Evolutionary conservation across 2,888 invertebrate species (phyloP).

Genomic region (Charanyca ferruginea): DNA sequence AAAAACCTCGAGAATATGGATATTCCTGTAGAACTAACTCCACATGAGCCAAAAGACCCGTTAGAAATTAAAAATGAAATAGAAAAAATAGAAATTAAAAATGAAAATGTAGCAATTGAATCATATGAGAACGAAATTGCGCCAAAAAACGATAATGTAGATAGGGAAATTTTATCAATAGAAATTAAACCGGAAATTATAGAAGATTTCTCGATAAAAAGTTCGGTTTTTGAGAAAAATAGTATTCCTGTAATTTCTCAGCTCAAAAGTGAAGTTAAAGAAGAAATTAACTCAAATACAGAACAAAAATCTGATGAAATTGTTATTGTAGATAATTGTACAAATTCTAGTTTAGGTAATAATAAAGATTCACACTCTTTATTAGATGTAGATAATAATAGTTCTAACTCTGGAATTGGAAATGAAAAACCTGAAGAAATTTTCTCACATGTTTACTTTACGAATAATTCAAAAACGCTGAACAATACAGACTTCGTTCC

Average conservation of each 20-base stretch:
- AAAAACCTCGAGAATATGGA: conserved; percentile 76
- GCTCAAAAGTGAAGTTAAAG: conserved; percentile 62
- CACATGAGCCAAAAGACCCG: background rate
- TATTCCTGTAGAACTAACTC: conserved; percentile 72
- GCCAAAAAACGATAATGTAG: conserved; percentile 27
- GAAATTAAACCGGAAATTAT: conserved; percentile 40
- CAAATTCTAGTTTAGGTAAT: conserved; percentile 22
- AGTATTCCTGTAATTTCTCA: conserved; percentile 64
- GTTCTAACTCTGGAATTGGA: conserved; percentile 5
- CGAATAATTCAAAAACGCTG: conserved; percentile 9
- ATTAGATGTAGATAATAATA: conserved; percentile 14
- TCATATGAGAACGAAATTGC: background rate
- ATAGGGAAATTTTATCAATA: conserved; percentile 25
- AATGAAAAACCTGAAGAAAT: conserved; percentile 21
- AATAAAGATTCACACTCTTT: conserved; percentile 10
- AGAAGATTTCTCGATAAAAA: conserved; percentile 25
- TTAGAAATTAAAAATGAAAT: background rate
- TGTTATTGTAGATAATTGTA: conserved; percentile 24
- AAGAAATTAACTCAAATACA: conserved; percentile 2
- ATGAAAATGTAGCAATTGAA: conserved; percentile 1
- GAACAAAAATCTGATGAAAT: conserved; percentile 21
- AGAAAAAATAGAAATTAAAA: conserved; percentile 2
- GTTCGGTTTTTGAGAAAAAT: conserved; percentile 43
- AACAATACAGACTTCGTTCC: conserved; percentile 7
- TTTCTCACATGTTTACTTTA: background rate